Evolutionary conservation across 1,140 invertebrate genomes (phyloP), one percentile per base, ranked within the genome.

Genomic region (Pseudobourletiella spinata): DNA sequence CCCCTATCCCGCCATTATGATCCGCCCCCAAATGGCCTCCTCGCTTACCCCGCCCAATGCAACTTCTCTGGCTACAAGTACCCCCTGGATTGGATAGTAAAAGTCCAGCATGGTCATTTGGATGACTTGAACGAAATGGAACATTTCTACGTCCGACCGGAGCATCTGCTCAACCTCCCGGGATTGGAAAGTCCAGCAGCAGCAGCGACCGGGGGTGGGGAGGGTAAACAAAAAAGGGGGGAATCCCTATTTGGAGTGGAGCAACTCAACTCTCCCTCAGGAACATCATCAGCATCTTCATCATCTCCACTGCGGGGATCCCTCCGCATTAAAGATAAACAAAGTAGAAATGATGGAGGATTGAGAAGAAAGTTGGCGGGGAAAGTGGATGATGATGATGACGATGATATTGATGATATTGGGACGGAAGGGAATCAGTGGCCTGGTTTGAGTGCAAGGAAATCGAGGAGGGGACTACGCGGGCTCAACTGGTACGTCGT

Each of bases 21-120:
- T n/a, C n/a, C n/a, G n/a, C n/a, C n/a, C n/a, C n/a, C n/a, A n/a
- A 84, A 84, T 71, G 85, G 84, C 15, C 77, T 97, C 20, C 84
- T 97, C 71, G 89, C 82, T 1, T 94, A 88, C 74, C 88, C 94
- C 1, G 93, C 89, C 0, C 89, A 96, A 74, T 93, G 89, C 70
- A 98, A 98, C 76, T 98, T 95, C 73, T 92, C 87, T 72, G 95
- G 95, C 11, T 80, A 80, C 42, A 96, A 95, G 75, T 91, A 91
- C 75, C 88, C 90, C 0, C 72, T 95, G 15, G 65, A 79, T 1
- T 87, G 87, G 81, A 84, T 94, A 43, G 61, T 81, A 30, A 73
- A 78, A 24, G 77, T 87, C 3, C 84, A 87, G 71, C 73, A 79
- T 64, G 82, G 83, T 15, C 79, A 73, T 46, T 76, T 90, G 2